Evolutionary conservation across 2,888 invertebrate genomes (phyloP), one percentile per base, ranked within the genome.

Genomic region (Linnaemya tessellans): DNA sequence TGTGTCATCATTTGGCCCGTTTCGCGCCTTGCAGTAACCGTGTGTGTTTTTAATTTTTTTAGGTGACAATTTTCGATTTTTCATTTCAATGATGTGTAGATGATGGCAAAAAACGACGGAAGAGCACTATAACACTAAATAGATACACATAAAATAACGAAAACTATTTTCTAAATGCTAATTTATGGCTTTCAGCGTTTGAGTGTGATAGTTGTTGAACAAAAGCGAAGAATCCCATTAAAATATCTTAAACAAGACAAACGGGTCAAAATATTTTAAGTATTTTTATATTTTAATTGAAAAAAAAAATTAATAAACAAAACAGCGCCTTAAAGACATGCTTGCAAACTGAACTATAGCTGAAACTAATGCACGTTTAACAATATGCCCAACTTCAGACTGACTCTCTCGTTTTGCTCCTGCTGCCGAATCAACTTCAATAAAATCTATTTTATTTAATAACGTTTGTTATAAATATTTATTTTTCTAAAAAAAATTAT

Each of bases 11-110:
- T 82, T 82, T 84, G 77, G 70, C 62, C 80, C 65, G 80, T 65
- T 80, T 80, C 43, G 43, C 15, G 64, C n/a, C 43, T 73, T 54
- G 56, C 62, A 73, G 18, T 54, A 43, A 70, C 74, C 74, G 82
- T 83, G 82, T 83, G 70, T 75, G 3, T 51, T 1, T 9, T 51
- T 20, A 1, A 18, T 18, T 82, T 58, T 70, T 62, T 80, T 85
- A 78, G 84, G 80, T 86, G 87, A 86, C 83, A 88, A 87, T 86
- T 87, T 88, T 88, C 87, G 87, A 87, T 88, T 88, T 88, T 87
- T 88, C 87, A 87, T 87, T 86, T 87, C 84, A 82, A 86, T 87
- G 79, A 84, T 79, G 83, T 83, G 84, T 70, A 82, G 62, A 80
- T 78, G 80, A 85, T 85, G 70, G 83, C 70, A 64, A 82, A 86